These are phyloP conservation scores for Sinohyriopsis cumingii DNA, from an alignment of 2,888 invertebrate species.

Conservation along the genomic window DNA sequence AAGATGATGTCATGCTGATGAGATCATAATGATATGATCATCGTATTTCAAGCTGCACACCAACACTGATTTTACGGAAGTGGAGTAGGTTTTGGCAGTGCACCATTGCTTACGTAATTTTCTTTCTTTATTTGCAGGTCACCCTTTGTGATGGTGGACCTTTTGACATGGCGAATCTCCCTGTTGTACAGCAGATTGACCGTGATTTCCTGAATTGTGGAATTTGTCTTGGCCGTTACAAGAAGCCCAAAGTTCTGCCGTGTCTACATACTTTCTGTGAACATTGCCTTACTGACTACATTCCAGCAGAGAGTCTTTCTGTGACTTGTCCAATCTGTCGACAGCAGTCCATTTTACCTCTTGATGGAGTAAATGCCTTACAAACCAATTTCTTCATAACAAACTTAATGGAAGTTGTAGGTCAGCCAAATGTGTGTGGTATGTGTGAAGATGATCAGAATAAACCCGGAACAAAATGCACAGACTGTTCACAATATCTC, in stretches of 20 bases:
- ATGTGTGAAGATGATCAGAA: slow-evolving; percentile 53
- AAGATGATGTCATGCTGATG: no score
- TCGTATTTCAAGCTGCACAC: no score
- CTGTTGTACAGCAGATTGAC: slow-evolving; percentile 51
- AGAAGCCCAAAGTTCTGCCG: slow-evolving; percentile 72
- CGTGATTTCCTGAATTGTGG: slow-evolving; percentile 68
- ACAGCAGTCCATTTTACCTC: slow-evolving; percentile 74
- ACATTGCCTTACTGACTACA: slow-evolving; percentile 72
- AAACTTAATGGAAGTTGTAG: slow-evolving; percentile 72
- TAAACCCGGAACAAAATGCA: slow-evolving; percentile 63
- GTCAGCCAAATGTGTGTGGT: slow-evolving; percentile 56
- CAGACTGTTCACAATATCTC: slow-evolving; percentile 63
- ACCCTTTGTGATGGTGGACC: slow-evolving; percentile 33
- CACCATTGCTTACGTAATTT: background rate
- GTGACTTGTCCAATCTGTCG: slow-evolving; percentile 74
- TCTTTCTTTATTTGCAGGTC: slow-evolving; percentile 37
- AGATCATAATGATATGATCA: no score
- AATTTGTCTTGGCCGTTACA: slow-evolving; percentile 69
- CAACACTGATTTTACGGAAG: no score
- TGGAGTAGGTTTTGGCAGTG: no score
- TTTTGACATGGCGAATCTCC: slow-evolving; percentile 48
- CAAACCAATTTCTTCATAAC: slow-evolving; percentile 73
- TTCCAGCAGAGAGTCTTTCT: slow-evolving; percentile 73
- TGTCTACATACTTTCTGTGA: slow-evolving; percentile 75
- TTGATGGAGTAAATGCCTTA: slow-evolving; percentile 72